Base-by-base conservation (phyloP, 2,797 vertebrate genomes). In the Limnodromus scolopaceus region DNA sequence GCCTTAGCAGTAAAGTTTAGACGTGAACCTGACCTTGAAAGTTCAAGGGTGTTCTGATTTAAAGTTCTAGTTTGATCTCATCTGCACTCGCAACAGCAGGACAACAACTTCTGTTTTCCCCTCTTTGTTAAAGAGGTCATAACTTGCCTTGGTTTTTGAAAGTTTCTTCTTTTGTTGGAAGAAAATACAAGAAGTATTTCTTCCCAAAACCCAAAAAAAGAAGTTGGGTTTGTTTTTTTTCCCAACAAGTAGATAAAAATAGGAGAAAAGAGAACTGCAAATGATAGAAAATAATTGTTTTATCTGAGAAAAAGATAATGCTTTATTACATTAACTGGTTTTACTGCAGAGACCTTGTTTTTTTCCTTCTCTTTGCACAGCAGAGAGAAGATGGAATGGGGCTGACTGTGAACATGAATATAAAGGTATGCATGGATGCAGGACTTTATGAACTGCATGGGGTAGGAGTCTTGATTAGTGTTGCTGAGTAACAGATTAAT, bases 401-500 rank as follows among this genome's bases (percentile, higher is more conserved):
- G 49, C 91, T 92, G 74, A n/a, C 77, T 91, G 92, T 89, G 82
- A 93, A 46, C 79, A 58, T n/a, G 82, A 89, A 74, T 87, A 96
- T 95, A 75, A 93, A 96, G 82, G 95, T 93, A 97, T 96, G 94
- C 89, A 81, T 68, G 91, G 94, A 89, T 78, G 64, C 39, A 81
- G 69, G 91, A 95, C 92, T 96, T 96, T 88, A 75, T 66, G 87
- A 96, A 91, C 96, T 93, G 94, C 96, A 95, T 93, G 96, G 95
- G 96, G 96, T 96, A 96, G 69, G 61, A 92, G 87, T 43, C 89
- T 96, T 96, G 92, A 97, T 96, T 96, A 97, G 94, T 94, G 96
- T 97, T 97, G 96, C 96, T 96, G 95, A 96, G 96, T 95, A 97
- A 97, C 94, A 96, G 94, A 95, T 95, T 96, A 96, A 97, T 96